Percentiles rank a stretch among this genome's conserved stretches.
Conservation (phyloP, 2,888 invertebrate species). For the Pyrrhosoma nymphula region DNA sequence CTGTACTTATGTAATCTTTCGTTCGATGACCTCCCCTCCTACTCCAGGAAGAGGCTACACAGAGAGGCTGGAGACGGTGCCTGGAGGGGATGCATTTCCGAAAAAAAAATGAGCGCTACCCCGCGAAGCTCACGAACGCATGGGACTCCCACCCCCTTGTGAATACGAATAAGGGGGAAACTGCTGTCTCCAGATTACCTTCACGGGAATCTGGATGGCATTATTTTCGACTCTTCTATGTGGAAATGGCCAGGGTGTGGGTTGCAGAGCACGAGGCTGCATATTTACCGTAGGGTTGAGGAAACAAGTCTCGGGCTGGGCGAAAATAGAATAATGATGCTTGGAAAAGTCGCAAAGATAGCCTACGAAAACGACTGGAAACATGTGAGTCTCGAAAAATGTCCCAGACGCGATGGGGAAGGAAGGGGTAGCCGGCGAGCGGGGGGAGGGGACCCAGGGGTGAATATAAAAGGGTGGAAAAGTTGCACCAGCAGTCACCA, state of each 20-base stretch:
- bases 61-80: neutral
- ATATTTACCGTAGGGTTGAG: neutral
- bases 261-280: neutral
- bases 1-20: neutral
- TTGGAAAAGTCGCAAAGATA: conserved; percentile 11
- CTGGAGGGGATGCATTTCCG: neutral
- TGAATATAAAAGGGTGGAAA: neutral
- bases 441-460: neutral
- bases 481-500: neutral
- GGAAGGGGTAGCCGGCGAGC: neutral
- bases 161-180: neutral
- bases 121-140: neutral
- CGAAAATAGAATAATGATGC: conserved; percentile 23
- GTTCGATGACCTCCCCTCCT: neutral
- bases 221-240: neutral
- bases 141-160: neutral
- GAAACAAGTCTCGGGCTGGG: neutral
- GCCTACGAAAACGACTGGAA: neutral
- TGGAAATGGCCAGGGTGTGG: neutral
- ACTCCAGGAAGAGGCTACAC: neutral
- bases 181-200: neutral
- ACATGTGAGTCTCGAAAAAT: neutral
- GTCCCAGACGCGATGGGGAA: neutral
- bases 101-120: neutral
- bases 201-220: neutral